These are phyloP conservation scores for Euphydryas editha DNA, from an alignment of 2,888 invertebrate species.

Conservation along the genomic window DNA sequence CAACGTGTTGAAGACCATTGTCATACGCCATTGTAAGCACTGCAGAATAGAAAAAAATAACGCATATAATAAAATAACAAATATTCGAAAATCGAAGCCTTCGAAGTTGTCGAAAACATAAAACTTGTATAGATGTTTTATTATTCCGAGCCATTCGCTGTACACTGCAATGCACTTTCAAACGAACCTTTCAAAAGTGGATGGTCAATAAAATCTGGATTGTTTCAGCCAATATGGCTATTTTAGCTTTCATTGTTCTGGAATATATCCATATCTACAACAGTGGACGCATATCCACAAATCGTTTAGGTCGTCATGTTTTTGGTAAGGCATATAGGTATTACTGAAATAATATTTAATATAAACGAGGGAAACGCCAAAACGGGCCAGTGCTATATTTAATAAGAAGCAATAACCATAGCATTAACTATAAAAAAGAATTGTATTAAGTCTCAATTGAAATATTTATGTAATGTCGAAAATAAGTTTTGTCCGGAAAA, in stretches of 20 bases:
- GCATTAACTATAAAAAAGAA: no score
- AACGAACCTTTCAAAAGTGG: constrained; percentile 54
- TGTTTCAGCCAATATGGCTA: constrained; percentile 34
- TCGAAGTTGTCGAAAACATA: constrained; percentile 52
- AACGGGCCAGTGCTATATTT: no score
- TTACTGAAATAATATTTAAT: not conserved
- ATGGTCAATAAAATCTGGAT: constrained; percentile 65
- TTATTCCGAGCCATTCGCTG: constrained; percentile 61
- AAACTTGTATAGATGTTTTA: constrained; percentile 68
- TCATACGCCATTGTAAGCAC: no score
- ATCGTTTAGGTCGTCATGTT: not conserved
- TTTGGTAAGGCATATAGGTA: not conserved
- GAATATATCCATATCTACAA: constrained; percentile 13
- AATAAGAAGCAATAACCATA: no score
- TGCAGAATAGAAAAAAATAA: no score
- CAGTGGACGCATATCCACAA: not conserved
- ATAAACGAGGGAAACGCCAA: not conserved
- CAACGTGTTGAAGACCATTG: no score
- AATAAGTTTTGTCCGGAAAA: no score
- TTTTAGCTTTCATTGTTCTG: constrained; percentile 29
- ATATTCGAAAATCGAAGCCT: constrained; percentile 20
- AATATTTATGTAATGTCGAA: no score
- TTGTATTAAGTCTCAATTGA: no score
- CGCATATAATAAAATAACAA: not conserved
- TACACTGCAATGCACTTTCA: constrained; percentile 72